Evolutionary conservation across 2,113 vertebrate species (phyloP).

Genomic region (Takifugu bimaculatus): DNA sequence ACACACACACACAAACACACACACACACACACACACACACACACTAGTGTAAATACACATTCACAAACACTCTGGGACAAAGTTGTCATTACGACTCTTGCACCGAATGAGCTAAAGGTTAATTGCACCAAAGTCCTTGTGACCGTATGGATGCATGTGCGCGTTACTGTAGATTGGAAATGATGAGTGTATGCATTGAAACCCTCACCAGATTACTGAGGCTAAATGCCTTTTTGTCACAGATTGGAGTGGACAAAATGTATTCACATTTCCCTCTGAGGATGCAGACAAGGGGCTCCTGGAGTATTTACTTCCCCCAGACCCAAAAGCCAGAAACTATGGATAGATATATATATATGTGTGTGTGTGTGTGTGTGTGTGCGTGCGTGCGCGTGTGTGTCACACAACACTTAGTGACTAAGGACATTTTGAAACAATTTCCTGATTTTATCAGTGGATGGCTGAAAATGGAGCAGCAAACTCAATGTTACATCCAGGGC

Average conservation of each 20-base stretch:
- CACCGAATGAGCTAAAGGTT: conserved; percentile 70
- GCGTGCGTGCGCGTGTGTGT: background rate
- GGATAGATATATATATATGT: conserved; percentile 1
- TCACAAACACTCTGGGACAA: conserved; percentile 33
- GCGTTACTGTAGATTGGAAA: conserved; percentile 31
- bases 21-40: conserved; percentile 3
- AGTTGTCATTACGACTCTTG: conserved; percentile 62
- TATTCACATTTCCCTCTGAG: conserved; percentile 66
- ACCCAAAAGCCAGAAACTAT: conserved; percentile 38
- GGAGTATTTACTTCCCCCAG: conserved; percentile 58
- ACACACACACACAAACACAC: conserved; percentile 16
- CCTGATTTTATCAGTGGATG: background rate
- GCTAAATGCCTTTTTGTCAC: conserved; percentile 65
- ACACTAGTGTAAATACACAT: conserved; percentile 1
- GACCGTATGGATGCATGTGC: conserved; percentile 50
- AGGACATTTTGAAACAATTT: background rate
- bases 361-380: too few species aligned
- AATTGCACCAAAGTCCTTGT: conserved; percentile 69
- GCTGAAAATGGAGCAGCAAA: conserved; percentile 6
- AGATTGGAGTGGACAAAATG: conserved; percentile 67
- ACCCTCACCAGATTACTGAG: conserved; percentile 56
- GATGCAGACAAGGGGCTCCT: conserved; percentile 65
- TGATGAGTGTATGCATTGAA: conserved; percentile 56
- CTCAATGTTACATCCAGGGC: conserved; percentile 17
- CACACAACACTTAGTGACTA: conserved; percentile 3